phyloP scores from a whole-genome alignment of 2,888 invertebrate genomes.

The Drosophila anomelani region DNA sequence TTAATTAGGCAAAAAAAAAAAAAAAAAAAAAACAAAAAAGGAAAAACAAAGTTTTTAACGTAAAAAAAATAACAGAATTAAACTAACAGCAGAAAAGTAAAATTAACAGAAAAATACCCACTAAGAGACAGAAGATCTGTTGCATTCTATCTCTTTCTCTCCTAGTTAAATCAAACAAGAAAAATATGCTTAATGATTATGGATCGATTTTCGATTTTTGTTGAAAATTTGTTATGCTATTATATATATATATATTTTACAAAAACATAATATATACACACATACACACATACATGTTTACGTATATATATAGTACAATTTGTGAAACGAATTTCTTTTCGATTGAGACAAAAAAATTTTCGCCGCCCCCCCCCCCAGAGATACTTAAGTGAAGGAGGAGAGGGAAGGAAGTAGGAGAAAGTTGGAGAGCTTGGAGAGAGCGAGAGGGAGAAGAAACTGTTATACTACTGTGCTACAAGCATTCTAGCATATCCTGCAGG shows the following conservation, averaged over 20 bases:
- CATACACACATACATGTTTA: slow-evolving; percentile 31
- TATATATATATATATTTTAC: slow-evolving; percentile 53
- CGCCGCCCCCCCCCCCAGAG: slow-evolving; percentile 3
- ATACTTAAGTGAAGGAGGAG: neutral
- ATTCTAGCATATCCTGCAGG: slow-evolving; percentile 43
- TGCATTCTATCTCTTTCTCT: slow-evolving; percentile 46
- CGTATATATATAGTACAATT: slow-evolving; percentile 41
- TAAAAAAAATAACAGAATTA: slow-evolving; percentile 2
- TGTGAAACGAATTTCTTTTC: slow-evolving; percentile 45
- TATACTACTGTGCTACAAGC: slow-evolving; percentile 76
- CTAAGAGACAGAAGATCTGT: slow-evolving; percentile 45
- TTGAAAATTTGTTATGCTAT: slow-evolving; percentile 56
- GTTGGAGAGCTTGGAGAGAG: slow-evolving; percentile 8
- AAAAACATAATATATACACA: slow-evolving; percentile 34
- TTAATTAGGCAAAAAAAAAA: slow-evolving; percentile 35
- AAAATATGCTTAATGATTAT: slow-evolving; percentile 35
- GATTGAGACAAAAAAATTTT: slow-evolving; percentile 24
- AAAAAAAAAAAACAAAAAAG: slow-evolving; percentile 6
- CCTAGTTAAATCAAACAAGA: slow-evolving; percentile 37
- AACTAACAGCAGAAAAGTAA: slow-evolving; percentile 15
- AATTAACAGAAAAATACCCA: slow-evolving; percentile 29
- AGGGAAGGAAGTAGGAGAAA: neutral
- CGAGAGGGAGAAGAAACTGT: slow-evolving; percentile 43
- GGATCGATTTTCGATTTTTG: slow-evolving; percentile 63
- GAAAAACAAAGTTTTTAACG: slow-evolving; percentile 21